phyloP scores from a whole-genome alignment of 2,888 invertebrate genomes.

The Heliconius ethilla region DNA sequence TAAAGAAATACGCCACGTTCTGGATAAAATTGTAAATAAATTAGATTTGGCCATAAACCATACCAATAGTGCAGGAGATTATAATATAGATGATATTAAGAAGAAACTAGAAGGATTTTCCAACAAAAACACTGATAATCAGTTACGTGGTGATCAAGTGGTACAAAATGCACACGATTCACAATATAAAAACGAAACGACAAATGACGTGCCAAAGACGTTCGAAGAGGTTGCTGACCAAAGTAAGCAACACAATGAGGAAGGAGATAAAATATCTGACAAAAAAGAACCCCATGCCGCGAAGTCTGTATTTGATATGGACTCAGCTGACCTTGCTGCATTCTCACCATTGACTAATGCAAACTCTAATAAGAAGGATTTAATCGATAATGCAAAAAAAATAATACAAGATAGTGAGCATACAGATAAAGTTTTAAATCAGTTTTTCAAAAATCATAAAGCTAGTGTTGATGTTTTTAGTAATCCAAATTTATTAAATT shows the following conservation, averaged over 20 bases:
- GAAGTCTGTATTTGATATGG: slow-evolving; percentile 21
- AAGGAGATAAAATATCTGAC: neutral
- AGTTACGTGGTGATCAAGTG: slow-evolving; percentile 43
- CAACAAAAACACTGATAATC: slow-evolving; percentile 41
- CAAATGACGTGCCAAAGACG: slow-evolving; percentile 30
- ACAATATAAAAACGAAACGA: slow-evolving; percentile 15
- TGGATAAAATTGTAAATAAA: slow-evolving; percentile 55
- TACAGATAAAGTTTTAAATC: slow-evolving; percentile 48
- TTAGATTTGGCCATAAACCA: slow-evolving; percentile 46
- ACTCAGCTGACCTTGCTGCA: slow-evolving; percentile 21
- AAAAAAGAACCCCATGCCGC: neutral
- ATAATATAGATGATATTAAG: slow-evolving; percentile 55
- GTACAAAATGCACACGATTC: slow-evolving; percentile 26
- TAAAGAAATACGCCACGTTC: slow-evolving; percentile 55
- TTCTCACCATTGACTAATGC: slow-evolving; percentile 36
- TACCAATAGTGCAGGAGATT: slow-evolving; percentile 45
- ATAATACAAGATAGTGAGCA: slow-evolving; percentile 55
- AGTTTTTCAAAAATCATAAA: slow-evolving; percentile 46
- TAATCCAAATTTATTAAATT: slow-evolving; percentile 47
- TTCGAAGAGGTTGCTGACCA: slow-evolving; percentile 45
- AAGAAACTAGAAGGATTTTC: slow-evolving; percentile 50
- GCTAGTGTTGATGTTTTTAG: slow-evolving; percentile 49
- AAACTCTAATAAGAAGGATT: slow-evolving; percentile 45
- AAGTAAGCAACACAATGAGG: slow-evolving; percentile 28
- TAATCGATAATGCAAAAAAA: slow-evolving; percentile 51